Base-by-base conservation (phyloP, 2,888 invertebrate genomes). In the Serripes groenlandicus region DNA sequence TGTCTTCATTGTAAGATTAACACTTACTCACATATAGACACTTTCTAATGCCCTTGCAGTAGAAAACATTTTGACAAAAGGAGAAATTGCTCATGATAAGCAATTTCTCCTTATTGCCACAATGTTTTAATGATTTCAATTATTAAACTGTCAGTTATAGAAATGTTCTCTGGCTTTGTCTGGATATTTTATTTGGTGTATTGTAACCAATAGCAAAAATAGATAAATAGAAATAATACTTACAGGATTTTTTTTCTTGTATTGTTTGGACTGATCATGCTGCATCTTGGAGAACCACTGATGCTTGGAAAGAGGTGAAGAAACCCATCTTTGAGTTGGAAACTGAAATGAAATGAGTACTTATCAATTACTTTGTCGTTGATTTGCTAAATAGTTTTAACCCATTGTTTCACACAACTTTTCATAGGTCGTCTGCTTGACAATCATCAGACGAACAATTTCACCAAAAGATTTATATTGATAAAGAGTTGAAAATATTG, bases 241-340 rank as follows among this genome's bases (percentile, higher is more conserved):
- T 56, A 56, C 56, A 5, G 56, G 11, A 5, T 26, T 3, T 23
- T 5, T 56, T 11, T 56, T 26, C 21, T n/a, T n/a, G n/a, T n/a
- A n/a, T 34, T 62, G 32, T 62, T 66, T 42, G 9, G 34, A 26
- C 26, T 7, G 34, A 21, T 66, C 34, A 3, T 34, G 32, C 60
- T 77, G 74, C 15, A 86, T 75, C 21, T 84, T 84, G n/a, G 84
- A 81, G 73, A 86, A 77, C 86, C 86, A 86, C 28, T 28, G 76
- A n/a, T 86, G 78, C 1, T 15, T n/a, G n/a, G 37, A 32, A 0
- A 78, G 62, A 42, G 78, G 81, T 34, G 35, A 32, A n/a, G 60
- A 52, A 3, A 60, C 70, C 77, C 83, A 80, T 32, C 66, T 62
- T 11, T 75, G 26, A 7, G 49, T 73, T 34, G 62, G 72, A 70